phyloP scores from a whole-genome alignment of 2,888 invertebrate species.

The Arctia plantaginis region DNA sequence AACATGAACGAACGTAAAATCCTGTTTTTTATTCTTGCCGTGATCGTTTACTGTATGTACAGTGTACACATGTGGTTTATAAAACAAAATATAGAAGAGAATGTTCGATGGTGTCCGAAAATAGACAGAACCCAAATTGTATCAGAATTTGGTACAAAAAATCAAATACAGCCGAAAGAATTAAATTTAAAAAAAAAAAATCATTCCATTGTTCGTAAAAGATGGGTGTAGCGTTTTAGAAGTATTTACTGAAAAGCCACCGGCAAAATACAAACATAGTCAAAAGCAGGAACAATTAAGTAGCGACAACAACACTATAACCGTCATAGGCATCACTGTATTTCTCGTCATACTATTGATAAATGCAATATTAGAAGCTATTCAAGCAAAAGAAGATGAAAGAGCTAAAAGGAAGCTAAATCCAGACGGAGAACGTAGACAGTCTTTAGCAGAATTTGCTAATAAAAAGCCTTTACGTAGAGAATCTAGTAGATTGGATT shows the following conservation, averaged over 20 bases:
- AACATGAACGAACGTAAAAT: conserved; percentile 82
- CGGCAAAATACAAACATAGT: conserved; percentile 50
- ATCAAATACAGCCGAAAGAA: conserved; percentile 41
- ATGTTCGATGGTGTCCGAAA: conserved; percentile 35
- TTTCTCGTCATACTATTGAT: conserved; percentile 72
- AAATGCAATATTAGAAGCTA: conserved; percentile 75
- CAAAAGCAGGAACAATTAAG: conserved; percentile 56
- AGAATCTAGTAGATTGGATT: conserved; percentile 77
- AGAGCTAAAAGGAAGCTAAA: conserved; percentile 68
- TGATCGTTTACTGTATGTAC: conserved; percentile 75
- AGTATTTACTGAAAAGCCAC: conserved; percentile 72
- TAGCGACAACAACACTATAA: conserved; percentile 66
- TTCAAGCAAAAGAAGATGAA: conserved; percentile 82
- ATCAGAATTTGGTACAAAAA: conserved; percentile 30
- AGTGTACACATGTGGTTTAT: conserved; percentile 77
- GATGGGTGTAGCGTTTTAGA: conserved; percentile 74
- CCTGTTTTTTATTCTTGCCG: conserved; percentile 72
- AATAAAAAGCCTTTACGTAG: conserved; percentile 76
- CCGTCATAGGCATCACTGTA: conserved; percentile 76
- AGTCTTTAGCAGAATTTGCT: conserved; percentile 80
- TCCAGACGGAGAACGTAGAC: conserved; percentile 76
- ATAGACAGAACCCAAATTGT: conserved; percentile 25
- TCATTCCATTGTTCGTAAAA: conserved; percentile 69
- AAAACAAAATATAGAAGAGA: conserved; percentile 58
- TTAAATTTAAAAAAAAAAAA: conserved; percentile 56